Evolutionary conservation across 1,140 invertebrate species (phyloP), one percentile per base, ranked within the genome.

Genomic region (Dreissena polymorpha): DNA sequence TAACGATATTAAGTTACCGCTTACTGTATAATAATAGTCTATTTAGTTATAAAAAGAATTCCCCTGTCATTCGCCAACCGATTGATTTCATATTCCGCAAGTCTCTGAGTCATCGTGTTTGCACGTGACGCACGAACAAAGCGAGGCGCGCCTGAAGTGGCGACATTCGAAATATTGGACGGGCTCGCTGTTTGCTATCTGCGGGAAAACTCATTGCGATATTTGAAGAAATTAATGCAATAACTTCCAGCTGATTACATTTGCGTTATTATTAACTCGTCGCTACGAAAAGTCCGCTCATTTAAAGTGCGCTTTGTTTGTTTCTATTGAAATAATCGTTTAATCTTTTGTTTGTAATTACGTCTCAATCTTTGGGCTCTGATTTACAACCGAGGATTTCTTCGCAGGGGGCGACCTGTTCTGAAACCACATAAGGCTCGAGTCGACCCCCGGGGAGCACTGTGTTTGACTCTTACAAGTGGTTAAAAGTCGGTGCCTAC

Each of bases 211-310:
- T 63, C 64, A 39, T 63, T 75, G 29, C 39, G 25, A n/a, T 60
- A 65, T 75, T 75, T 63, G 29, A 49, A 75, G 57, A 75, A 75
- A 75, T 75, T 75, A 75, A 75, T 75, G 73, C 49, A 75, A 75
- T 75, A 75, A 64, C 25, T n/a, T 75, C 57, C 73, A 27, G 63
- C 73, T 16, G 73, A 75, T 75, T 75, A 65, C 73, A 75, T 75
- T 55, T 75, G 73, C n/a, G 60, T n/a, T 49, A 27, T 39, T 64
- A 25, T 75, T 75, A 23, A 63, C 16, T 51, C 64, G 73, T 75
- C 73, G 13, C 25, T 8, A 50, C 29, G n/a, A 27, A 18, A 63
- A 29, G 55, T 73, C 71, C 25, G 51, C 29, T 73, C 51, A 73
- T 55, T 73, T 39, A 73, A 10, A n/a, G 71, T 29, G 39, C 60